A percentile compares a stretch with the other conserved stretches of the same genome.
These are phyloP conservation scores for Oeneis ivallda DNA, from an alignment of 2,888 invertebrate genomes.

Conservation along the genomic window DNA sequence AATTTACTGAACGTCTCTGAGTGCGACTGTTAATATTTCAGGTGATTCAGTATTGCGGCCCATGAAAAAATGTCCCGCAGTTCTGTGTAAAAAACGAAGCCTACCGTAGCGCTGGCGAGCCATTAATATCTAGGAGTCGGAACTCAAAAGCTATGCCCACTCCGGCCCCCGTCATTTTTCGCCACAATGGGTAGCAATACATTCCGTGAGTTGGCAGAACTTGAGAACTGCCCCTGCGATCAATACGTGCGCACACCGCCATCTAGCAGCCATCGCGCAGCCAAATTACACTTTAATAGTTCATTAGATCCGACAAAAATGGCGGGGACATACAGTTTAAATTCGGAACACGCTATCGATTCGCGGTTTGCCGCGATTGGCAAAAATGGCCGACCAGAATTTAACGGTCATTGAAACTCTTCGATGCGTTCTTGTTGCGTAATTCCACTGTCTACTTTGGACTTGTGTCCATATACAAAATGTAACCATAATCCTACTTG, in stretches of 20 bases:
- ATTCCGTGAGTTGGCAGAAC: conserved; percentile 81
- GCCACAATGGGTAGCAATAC: conserved; percentile 80
- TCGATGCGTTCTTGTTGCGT: no score
- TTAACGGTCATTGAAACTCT: conserved; percentile 8
- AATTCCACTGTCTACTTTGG: no score
- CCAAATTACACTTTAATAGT: conserved; percentile 82
- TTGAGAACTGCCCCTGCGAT: conserved; percentile 75
- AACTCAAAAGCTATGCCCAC: conserved; percentile 48
- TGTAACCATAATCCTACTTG: no score
- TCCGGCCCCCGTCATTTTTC: conserved; percentile 74
- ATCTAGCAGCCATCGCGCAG: conserved; percentile 77
- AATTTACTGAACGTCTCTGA: no score
- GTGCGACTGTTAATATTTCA: no score
- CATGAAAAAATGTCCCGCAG: no score
- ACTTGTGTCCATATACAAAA: no score
- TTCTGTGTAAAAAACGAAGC: conserved; percentile 2
- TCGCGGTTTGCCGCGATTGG: conserved; percentile 47
- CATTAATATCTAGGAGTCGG: conserved; percentile 24
- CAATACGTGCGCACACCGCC: conserved; percentile 79
- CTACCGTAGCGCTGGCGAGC: conserved; percentile 3
- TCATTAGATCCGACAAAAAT: conserved; percentile 81
- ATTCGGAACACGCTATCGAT: conserved; percentile 77
- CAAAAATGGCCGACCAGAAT: conserved; percentile 29
- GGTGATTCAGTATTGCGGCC: no score
- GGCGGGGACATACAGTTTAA: conserved; percentile 78